Percentiles rank a stretch among this genome's conserved stretches.
Evolutionary conservation across 2,888 invertebrate genomes (phyloP).

Genomic region (Agrochola lychnidis): DNA sequence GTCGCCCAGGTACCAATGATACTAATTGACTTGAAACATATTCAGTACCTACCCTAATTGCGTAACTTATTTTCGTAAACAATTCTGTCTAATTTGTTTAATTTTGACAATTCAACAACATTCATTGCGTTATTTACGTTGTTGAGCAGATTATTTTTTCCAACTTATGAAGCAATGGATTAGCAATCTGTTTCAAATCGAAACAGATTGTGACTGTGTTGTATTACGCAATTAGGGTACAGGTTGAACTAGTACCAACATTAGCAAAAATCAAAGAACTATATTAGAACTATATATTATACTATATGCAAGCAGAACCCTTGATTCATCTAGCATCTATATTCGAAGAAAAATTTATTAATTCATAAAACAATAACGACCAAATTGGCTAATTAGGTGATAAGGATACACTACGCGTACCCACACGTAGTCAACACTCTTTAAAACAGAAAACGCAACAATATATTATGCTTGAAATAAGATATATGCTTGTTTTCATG

Average conservation of each 20-base stretch:
- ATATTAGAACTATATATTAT: too few relatives aligned
- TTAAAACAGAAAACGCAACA: neutral
- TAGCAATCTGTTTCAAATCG: too few relatives aligned
- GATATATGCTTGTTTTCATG: constrained; percentile 1
- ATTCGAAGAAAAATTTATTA: constrained; percentile 3
- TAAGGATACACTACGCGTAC: constrained; percentile 11
- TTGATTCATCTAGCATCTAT: neutral
- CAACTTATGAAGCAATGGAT: too few relatives aligned
- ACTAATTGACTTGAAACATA: neutral
- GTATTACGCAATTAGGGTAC: too few relatives aligned
- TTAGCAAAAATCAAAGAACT: neutral
- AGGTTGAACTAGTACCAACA: neutral
- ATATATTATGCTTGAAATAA: constrained; percentile 8
- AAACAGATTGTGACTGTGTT: too few relatives aligned
- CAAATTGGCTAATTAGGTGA: constrained; percentile 33
- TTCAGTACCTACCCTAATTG: neutral
- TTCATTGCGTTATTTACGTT: too few relatives aligned
- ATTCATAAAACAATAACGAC: constrained; percentile 37
- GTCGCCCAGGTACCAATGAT: neutral
- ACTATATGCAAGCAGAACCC: neutral
- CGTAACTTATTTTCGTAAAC: too few relatives aligned
- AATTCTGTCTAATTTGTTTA: too few relatives aligned
- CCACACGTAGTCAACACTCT: neutral
- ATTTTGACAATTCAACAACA: too few relatives aligned
- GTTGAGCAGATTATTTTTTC: too few relatives aligned